These are phyloP conservation scores for Onychomys torridus DNA, from an alignment of 2,797 vertebrate genomes.

Conservation along the genomic window DNA sequence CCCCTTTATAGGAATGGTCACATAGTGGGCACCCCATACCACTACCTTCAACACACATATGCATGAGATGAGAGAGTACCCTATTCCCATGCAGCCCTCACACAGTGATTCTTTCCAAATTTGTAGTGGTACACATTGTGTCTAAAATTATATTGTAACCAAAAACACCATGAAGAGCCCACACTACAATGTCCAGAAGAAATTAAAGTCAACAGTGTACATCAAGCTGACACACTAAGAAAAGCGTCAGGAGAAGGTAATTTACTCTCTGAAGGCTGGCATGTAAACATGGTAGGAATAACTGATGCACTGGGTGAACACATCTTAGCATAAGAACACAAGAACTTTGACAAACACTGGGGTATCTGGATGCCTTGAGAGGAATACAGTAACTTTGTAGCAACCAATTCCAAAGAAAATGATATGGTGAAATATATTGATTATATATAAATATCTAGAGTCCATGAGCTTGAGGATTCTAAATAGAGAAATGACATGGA, in stretches of 20 bases:
- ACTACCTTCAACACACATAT: background rate
- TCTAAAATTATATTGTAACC: background rate
- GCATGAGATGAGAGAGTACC: background rate
- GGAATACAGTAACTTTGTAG: background rate
- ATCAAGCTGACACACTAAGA: background rate
- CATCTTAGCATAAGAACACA: background rate
- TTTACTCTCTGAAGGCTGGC: background rate
- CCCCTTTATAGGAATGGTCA: background rate
- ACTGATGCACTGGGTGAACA: background rate
- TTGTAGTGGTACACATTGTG: background rate
- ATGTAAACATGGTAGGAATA: background rate
- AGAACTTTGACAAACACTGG: background rate
- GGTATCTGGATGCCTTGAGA: background rate
- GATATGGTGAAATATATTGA: background rate
- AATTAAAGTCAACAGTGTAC: background rate
- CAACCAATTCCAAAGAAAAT: background rate
- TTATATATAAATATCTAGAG: background rate
- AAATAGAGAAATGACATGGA: background rate
- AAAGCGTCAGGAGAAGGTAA: background rate
- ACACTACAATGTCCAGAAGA: background rate
- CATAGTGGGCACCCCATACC: background rate
- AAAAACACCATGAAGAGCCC: background rate
- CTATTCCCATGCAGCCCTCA: too few species aligned
- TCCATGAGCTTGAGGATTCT: background rate
- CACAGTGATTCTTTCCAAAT: background rate